Percentiles rank a stretch among this genome's conserved stretches.
phyloP scores from a whole-genome alignment of 1,140 invertebrate genomes.

The Drosophila guanche region DNA sequence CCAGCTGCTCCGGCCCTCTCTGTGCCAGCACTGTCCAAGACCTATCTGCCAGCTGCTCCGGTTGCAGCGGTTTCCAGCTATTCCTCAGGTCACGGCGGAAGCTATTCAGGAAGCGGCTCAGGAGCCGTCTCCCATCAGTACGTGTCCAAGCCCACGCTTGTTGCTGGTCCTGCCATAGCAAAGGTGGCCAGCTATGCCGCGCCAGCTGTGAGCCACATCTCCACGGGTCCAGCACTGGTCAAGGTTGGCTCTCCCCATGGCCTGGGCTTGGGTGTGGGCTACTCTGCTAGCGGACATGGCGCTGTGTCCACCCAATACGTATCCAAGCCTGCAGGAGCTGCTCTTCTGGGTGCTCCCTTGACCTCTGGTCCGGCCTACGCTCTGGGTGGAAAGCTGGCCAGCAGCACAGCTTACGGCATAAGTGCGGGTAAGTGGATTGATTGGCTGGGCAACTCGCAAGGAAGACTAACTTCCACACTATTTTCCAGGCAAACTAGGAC shows the following conservation, averaged over 20 bases:
- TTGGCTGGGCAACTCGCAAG: neutral
- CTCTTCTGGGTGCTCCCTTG: constrained; percentile 17
- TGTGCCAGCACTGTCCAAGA: constrained; percentile 26
- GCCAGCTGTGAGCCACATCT: constrained; percentile 43
- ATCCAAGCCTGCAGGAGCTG: constrained; percentile 18
- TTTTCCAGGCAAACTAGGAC: constrained; percentile 41
- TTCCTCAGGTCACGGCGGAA: no score
- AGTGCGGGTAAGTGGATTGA: constrained; percentile 42
- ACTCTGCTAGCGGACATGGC: constrained; percentile 29
- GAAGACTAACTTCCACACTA: neutral
- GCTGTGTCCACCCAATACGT: constrained; percentile 16
- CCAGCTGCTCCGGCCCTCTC: constrained; percentile 4
- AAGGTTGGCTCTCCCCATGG: constrained; percentile 40
- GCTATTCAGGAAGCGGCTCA: constrained; percentile 27
- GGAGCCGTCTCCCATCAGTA: constrained; percentile 69
- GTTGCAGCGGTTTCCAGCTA: neutral
- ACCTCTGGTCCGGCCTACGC: constrained; percentile 37
- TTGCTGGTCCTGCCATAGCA: constrained; percentile 46
- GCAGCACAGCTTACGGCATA: constrained; percentile 56
- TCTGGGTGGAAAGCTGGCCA: constrained; percentile 40
- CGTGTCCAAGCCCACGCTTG: constrained; percentile 58
- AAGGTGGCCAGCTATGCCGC: constrained; percentile 45
- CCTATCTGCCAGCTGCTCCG: constrained; percentile 29
- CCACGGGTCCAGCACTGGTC: constrained; percentile 42
- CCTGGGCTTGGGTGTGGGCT: constrained; percentile 17